A percentile compares a stretch with the other conserved stretches of the same genome.
phyloP scores from a whole-genome alignment of 37 sponge, comb jelly and placozoan genomes.

The Geodia barretti region DNA sequence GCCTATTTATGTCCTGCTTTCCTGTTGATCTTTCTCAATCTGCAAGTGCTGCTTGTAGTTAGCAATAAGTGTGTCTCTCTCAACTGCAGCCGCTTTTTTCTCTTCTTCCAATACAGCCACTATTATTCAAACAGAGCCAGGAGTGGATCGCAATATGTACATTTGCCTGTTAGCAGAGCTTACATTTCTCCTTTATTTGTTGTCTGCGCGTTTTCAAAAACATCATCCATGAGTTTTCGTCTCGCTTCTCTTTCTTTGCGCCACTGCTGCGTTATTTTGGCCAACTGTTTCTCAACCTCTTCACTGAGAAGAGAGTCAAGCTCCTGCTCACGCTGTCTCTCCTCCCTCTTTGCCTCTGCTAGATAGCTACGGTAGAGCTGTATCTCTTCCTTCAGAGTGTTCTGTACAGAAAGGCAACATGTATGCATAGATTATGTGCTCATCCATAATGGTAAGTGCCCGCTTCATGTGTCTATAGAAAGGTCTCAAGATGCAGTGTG shows the following conservation, averaged over 20 bases:
- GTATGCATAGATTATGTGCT: background rate
- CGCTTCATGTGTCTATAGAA: too few species aligned
- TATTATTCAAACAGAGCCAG: conserved; percentile 3
- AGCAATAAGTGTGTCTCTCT: conserved; percentile 48
- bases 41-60: conserved; percentile 76
- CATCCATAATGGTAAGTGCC: too few species aligned
- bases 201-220: conserved; percentile 78
- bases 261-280: conserved; percentile 86
- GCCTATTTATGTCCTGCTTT: conserved; percentile 51
- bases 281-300: conserved; percentile 94
- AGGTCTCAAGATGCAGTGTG: too few species aligned
- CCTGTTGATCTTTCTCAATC: conserved; percentile 72
- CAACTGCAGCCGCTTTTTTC: conserved; percentile 50
- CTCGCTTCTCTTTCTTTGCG: conserved; percentile 89
- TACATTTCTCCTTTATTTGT: conserved; percentile 86
- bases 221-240: conserved; percentile 87
- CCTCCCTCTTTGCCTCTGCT: conserved; percentile 73
- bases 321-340: conserved; percentile 80
- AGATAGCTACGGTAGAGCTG: conserved; percentile 71
- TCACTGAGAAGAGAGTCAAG: conserved; percentile 77
- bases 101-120: conserved; percentile 60
- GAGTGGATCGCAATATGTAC: background rate
- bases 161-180: background rate
- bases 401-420: conserved; percentile 33
- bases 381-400: conserved; percentile 77